Evolutionary conservation across 2,113 vertebrate species (phyloP).

Genomic region (Heterocephalus glaber): DNA sequence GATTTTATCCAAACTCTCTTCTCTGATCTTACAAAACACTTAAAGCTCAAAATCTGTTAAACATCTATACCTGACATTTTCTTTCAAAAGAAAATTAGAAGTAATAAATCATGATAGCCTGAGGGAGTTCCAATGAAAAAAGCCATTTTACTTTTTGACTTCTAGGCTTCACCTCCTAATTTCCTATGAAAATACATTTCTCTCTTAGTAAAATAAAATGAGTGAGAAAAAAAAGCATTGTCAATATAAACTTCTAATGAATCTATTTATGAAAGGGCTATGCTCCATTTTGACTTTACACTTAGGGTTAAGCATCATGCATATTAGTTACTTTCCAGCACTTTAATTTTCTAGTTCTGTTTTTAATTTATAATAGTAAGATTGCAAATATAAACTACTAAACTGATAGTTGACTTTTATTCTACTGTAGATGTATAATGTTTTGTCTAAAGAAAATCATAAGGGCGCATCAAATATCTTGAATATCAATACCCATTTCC

Average conservation of each 20-base stretch:
- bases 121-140: constrained; percentile 59
- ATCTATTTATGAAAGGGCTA: neutral
- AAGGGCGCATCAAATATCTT: neutral
- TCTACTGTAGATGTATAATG: neutral
- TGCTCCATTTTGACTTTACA: neutral
- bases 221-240: neutral
- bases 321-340: neutral
- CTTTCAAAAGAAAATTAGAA: constrained; percentile 69
- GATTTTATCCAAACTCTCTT: constrained; percentile 11
- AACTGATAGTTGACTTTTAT: neutral
- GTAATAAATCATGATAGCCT: constrained; percentile 73
- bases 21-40: constrained; percentile 47
- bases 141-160: constrained; percentile 60
- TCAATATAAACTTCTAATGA: neutral
- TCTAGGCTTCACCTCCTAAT: constrained; percentile 60
- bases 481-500: neutral
- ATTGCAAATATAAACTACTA: neutral
- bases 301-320: neutral
- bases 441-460: neutral
- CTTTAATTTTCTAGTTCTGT: neutral
- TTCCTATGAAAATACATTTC: constrained; percentile 71
- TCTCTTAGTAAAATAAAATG: constrained; percentile 44
- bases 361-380: neutral
- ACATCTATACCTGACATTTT: constrained; percentile 69
- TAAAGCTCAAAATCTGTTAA: constrained; percentile 61